Evolutionary conservation across 1,140 invertebrate species (phyloP), one percentile per base, ranked within the genome.

Genomic region (Eufriesea mexicana): DNA sequence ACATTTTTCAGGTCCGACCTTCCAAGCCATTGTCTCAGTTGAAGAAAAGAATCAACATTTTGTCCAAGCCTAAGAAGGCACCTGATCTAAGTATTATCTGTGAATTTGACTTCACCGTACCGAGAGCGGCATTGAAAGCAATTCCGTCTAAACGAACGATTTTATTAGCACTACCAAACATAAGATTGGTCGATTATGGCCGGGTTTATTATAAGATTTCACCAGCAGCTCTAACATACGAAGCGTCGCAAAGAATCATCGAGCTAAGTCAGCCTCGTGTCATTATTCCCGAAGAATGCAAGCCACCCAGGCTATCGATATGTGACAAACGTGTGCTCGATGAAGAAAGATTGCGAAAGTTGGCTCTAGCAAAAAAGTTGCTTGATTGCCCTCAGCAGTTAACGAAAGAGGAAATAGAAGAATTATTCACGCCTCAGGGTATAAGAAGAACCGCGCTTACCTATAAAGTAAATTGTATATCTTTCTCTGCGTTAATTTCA

Each of bases 21-120:
- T 76, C 87, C 16, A 90, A 70, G 59, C 88, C 90, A 14, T 55
- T 91, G 0, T 35, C 2, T 2, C 59, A 75, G 45, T 49, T 92
- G 25, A 85, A 64, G 28, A 86, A 85, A 49, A 76, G 86, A 9
- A 73, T 91, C 0, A 72, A 68, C 0, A 0, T 83, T 0, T 70
- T 91, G 18, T 57, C 90, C 5, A 14, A 68, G 59, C 81, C 86
- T 0, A 28, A 47, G 7, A 8, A 76, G 59, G 35, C 10, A 42
- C 5, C 55, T 20, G 87, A 70, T 45, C 16, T 14, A 16, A 66
- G 84, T 28, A n/a, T 80, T 14, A 9, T 49, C 2, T 84, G 76
- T 20, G 35, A 25, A 35, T 14, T 45, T 7, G 62, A 55, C 0
- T 2, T 4, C 0, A 42, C 18, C 0, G 51, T 91, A 9, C 84